A percentile compares a stretch with the other conserved stretches of the same genome.
These are phyloP conservation scores for Rhynchotus rufescens DNA, from an alignment of 2,797 vertebrate species.

Conservation along the genomic window DNA sequence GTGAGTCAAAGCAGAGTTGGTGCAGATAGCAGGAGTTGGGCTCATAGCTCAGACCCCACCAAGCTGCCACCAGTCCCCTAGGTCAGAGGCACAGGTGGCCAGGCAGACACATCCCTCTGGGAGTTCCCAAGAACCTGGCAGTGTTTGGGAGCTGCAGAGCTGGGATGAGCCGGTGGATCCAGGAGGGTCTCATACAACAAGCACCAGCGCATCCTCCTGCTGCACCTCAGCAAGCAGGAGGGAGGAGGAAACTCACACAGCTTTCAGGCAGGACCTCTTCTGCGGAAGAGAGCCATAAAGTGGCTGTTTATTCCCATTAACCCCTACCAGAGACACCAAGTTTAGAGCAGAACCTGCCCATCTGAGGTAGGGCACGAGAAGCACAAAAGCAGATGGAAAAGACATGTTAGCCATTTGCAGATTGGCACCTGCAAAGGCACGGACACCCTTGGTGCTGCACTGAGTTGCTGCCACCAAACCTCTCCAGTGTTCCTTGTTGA, in stretches of 20 bases:
- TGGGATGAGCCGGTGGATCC: not conserved
- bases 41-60: not conserved
- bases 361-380: not conserved
- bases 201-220: not conserved
- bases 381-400: not conserved
- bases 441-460: not conserved
- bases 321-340: not conserved
- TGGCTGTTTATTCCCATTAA: not conserved
- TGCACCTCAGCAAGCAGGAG: too few species aligned
- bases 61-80: not conserved
- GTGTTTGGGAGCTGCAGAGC: not conserved
- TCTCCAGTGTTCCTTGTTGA: not conserved
- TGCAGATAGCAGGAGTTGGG: not conserved
- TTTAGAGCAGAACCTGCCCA: not conserved
- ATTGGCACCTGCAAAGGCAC: not conserved
- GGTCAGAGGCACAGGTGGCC: not conserved
- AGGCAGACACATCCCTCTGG: not conserved
- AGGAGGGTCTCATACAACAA: not conserved
- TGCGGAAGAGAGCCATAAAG: not conserved
- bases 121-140: not conserved
- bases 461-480: not conserved
- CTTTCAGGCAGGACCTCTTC: not conserved
- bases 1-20: not conserved
- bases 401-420: accelerated
- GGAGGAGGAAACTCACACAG: too few species aligned